Conservation (phyloP, 2,888 invertebrate genomes). For the Amorpha juglandis region DNA sequence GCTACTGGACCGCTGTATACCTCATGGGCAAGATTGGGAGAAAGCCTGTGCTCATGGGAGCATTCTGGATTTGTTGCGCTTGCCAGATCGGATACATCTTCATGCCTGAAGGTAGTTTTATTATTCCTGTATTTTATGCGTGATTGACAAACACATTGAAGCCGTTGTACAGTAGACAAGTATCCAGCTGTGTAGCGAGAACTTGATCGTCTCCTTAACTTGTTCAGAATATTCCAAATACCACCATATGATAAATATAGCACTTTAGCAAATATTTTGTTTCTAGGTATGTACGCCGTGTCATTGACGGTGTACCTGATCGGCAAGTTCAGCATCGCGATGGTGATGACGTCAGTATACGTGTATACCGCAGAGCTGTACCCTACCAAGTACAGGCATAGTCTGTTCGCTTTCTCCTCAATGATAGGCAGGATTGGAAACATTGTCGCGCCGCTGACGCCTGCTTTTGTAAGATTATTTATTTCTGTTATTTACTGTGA, state of each 20-base stretch:
- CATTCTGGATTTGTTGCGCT: slow-evolving; percentile 86
- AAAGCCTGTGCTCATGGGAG: slow-evolving; percentile 85
- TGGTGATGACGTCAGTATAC: slow-evolving; percentile 86
- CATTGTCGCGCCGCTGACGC: slow-evolving; percentile 87
- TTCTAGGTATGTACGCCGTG: slow-evolving; percentile 59
- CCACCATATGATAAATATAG: neutral
- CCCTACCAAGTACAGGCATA: slow-evolving; percentile 87
- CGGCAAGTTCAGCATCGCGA: slow-evolving; percentile 87
- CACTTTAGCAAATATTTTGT: neutral
- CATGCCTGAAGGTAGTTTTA: slow-evolving; percentile 76
- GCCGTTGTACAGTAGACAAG: too few species aligned
- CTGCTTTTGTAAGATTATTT: slow-evolving; percentile 85
- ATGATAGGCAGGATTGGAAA: slow-evolving; percentile 88
- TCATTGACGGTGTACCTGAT: slow-evolving; percentile 83
- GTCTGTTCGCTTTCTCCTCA: slow-evolving; percentile 86
- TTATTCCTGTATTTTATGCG: neutral
- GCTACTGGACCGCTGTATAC: slow-evolving; percentile 86
- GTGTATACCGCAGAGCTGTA: slow-evolving; percentile 88
- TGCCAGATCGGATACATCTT: slow-evolving; percentile 86
- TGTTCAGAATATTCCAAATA: too few species aligned
- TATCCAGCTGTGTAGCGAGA: too few species aligned
- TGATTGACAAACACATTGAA: neutral
- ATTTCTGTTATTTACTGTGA: too few species aligned
- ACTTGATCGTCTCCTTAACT: too few species aligned
- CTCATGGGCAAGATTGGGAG: slow-evolving; percentile 86